Conservation (phyloP, 2,888 invertebrate species). For the Tenthredo scrophulariae region DNA sequence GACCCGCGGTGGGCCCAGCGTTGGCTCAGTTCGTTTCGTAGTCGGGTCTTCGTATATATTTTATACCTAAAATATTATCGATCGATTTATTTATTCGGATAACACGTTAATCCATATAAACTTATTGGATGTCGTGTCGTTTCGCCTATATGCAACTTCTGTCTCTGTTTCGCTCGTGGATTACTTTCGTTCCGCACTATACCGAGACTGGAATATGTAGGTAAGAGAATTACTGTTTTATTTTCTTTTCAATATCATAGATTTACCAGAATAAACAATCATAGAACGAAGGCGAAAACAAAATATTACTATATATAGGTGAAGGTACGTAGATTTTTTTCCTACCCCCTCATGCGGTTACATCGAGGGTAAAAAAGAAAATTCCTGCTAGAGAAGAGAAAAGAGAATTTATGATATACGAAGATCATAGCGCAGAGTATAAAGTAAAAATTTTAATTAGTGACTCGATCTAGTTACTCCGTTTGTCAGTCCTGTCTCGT, state of each 20-base stretch:
- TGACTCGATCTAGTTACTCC: slow-evolving; percentile 33
- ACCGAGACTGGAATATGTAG: not conserved
- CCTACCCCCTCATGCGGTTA: not conserved
- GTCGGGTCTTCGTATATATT: slow-evolving; percentile 55
- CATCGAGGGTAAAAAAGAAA: not conserved
- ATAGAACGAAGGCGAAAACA: not conserved
- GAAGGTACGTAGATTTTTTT: not conserved
- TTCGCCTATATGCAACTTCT: not conserved
- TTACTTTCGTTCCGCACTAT: not conserved
- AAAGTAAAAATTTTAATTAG: slow-evolving; percentile 21
- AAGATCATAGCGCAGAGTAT: not conserved
- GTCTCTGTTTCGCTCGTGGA: slow-evolving; percentile 12
- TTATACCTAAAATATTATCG: not conserved
- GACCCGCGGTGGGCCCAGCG: slow-evolving; percentile 64
- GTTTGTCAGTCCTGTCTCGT: not conserved
- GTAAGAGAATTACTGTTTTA: not conserved
- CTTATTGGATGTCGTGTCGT: slow-evolving; percentile 19
- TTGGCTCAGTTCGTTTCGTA: slow-evolving; percentile 69
- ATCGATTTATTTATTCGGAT: slow-evolving; percentile 15
- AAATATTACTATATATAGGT: not conserved
- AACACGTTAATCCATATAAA: not conserved
- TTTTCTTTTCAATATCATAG: not conserved
- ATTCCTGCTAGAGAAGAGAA: not conserved
- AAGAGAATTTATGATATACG: not conserved
- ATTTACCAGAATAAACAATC: not conserved